phyloP scores from a whole-genome alignment of 2,888 invertebrate genomes.

The Cryptocephalus moraei region DNA sequence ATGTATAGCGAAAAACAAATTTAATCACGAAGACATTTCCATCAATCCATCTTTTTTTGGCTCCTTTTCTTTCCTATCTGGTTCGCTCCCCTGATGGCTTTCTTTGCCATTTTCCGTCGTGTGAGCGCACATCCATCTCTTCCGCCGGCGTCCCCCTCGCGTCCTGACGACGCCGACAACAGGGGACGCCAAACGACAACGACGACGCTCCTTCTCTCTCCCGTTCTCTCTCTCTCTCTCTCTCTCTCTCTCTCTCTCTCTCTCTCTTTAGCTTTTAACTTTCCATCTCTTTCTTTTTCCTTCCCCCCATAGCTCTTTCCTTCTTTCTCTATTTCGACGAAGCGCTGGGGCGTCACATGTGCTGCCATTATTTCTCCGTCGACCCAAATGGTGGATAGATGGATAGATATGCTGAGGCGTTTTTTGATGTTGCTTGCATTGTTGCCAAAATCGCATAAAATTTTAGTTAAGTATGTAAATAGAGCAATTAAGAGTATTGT shows the following conservation, averaged over 20 bases:
- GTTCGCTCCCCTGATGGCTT: constrained; percentile 32
- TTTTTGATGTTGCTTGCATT: too few species aligned
- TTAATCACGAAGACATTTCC: constrained; percentile 39
- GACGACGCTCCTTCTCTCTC: background rate
- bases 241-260: background rate
- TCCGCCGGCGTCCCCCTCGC: constrained; percentile 7
- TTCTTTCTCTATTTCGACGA: background rate
- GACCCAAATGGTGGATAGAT: constrained; percentile 9
- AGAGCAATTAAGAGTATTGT: too few species aligned
- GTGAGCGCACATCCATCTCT: constrained; percentile 26
- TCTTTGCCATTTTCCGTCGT: constrained; percentile 36
- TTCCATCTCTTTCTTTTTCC: background rate
- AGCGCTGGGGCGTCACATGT: constrained; percentile 21
- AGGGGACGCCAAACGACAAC: constrained; percentile 1
- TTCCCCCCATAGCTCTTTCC: background rate
- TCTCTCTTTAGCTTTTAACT: background rate
- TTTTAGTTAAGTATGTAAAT: too few species aligned
- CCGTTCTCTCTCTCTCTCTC: background rate
- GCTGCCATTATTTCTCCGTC: constrained; percentile 29
- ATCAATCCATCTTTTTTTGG: constrained; percentile 37
- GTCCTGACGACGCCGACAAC: background rate
- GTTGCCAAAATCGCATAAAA: too few species aligned
- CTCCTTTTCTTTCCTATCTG: constrained; percentile 25
- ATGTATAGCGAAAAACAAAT: constrained; percentile 39
- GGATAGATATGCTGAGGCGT: too few species aligned